These are phyloP conservation scores for Geopemphigus sp. DNA, from an alignment of 1,140 invertebrate species.

Conservation along the genomic window DNA sequence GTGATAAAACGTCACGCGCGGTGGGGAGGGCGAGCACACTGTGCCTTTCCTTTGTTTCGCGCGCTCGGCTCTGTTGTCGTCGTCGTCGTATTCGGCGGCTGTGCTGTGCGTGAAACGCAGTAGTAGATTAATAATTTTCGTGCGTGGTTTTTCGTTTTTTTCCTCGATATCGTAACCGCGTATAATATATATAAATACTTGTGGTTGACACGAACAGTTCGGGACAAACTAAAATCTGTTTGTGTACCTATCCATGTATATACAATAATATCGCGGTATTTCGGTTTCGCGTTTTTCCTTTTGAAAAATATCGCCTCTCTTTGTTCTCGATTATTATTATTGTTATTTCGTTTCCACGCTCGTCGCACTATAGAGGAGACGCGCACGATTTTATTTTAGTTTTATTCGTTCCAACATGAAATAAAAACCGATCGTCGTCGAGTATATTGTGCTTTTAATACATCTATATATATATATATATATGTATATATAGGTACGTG, in stretches of 20 bases:
- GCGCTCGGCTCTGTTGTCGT: background rate
- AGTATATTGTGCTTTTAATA: background rate
- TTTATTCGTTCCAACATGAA: background rate
- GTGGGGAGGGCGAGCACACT: background rate
- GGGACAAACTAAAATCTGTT: background rate
- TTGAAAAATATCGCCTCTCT: background rate
- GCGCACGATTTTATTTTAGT: background rate
- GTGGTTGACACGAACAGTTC: too few species aligned
- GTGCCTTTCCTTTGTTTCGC: constrained; percentile 43
- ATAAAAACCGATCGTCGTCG: background rate
- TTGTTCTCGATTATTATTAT: background rate
- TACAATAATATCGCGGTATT: too few species aligned
- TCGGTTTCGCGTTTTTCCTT: too few species aligned
- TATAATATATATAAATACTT: background rate
- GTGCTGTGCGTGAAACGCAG: constrained; percentile 6
- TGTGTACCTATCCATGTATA: too few species aligned
- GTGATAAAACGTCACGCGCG: constrained; percentile 7
- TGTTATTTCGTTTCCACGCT: too few species aligned
- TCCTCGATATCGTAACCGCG: background rate
- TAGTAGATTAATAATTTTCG: background rate
- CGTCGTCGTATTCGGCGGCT: background rate
- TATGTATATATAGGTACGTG: too few species aligned
- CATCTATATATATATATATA: background rate
- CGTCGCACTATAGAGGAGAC: too few species aligned
- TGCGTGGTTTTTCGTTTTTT: background rate